These are phyloP conservation scores for Coccyzus lansbergi DNA, from an alignment of 2,797 vertebrate genomes.

Conservation along the genomic window DNA sequence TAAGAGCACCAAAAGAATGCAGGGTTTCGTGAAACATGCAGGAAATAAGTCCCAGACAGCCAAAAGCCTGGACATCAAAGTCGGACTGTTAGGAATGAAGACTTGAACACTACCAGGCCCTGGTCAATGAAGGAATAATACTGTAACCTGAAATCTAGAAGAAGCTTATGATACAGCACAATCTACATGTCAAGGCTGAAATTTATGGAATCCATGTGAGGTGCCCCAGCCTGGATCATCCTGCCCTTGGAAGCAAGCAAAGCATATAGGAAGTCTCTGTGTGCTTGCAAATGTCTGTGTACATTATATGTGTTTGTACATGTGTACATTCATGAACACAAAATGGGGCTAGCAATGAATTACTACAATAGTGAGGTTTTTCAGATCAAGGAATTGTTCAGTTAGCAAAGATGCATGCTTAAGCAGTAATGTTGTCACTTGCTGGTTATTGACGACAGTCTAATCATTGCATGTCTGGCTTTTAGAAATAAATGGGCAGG, in stretches of 20 bases:
- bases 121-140: background rate
- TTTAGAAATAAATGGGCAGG: background rate
- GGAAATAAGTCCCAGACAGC: background rate
- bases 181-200: background rate
- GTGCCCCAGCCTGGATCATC: background rate
- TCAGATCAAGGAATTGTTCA: background rate
- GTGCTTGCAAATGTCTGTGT: background rate
- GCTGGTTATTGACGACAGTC: no score
- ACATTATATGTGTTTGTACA: background rate
- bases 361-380: background rate
- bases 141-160: background rate
- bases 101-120: background rate
- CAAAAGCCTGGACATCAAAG: background rate
- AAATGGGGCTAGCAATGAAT: background rate
- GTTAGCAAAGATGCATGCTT: background rate
- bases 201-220: background rate
- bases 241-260: background rate
- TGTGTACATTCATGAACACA: background rate
- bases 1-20: background rate
- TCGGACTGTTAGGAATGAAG: background rate
- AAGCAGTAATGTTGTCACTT: background rate
- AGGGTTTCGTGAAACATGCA: background rate
- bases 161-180: background rate
- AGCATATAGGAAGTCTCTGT: background rate
- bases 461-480: background rate